phyloP scores from a whole-genome alignment of 2,888 invertebrate species.

The Megalurothrips usitatus region DNA sequence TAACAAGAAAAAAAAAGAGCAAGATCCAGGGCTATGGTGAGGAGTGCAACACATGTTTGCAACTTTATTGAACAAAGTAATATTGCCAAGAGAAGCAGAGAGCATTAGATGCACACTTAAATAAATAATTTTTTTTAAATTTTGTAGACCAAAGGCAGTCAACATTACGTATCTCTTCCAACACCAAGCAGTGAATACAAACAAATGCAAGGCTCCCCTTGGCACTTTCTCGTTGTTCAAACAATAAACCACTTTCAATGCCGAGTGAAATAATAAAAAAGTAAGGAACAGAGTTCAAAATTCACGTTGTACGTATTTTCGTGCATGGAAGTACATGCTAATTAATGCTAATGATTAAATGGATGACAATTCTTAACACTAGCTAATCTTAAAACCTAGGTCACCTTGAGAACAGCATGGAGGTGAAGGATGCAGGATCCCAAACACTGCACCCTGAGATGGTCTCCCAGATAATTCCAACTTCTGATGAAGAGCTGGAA shows the following conservation, averaged over 20 bases:
- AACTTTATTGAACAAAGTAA: background rate
- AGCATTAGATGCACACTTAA: too few species aligned
- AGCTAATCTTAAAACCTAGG: background rate
- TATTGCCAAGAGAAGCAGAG: too few species aligned
- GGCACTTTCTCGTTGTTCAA: background rate
- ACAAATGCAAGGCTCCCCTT: background rate
- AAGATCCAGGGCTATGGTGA: background rate
- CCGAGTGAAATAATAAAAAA: background rate
- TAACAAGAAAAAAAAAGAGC: background rate
- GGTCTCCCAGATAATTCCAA: background rate
- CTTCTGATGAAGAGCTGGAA: background rate
- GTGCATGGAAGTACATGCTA: background rate
- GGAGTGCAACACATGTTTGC: background rate
- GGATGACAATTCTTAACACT: background rate
- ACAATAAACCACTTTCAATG: background rate
- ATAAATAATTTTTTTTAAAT: background rate
- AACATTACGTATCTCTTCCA: too few species aligned
- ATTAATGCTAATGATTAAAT: background rate
- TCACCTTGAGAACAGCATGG: slow-evolving; percentile 8
- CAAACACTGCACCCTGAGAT: background rate
- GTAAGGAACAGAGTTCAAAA: background rate
- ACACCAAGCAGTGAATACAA: too few species aligned
- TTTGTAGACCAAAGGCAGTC: background rate
- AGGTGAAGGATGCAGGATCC: background rate
- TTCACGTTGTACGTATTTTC: too few species aligned